Evolutionary conservation across 2,797 vertebrate species (phyloP).

Genomic region (Scolopax rusticola): DNA sequence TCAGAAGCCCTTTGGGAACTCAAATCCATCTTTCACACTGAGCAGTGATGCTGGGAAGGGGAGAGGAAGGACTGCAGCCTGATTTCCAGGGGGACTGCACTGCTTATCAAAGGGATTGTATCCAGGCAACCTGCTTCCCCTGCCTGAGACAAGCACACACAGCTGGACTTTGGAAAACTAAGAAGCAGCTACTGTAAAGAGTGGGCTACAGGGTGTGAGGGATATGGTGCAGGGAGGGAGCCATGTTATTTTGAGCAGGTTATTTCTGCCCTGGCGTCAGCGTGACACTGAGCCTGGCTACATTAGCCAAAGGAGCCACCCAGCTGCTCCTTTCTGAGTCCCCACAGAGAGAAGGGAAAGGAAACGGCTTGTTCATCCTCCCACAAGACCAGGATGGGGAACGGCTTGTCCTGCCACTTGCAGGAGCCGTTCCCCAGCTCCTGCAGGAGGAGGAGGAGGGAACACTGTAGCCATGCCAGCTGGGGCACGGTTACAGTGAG

Average conservation of each 20-base stretch:
- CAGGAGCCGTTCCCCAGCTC: background rate
- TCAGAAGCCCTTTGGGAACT: conserved; percentile 2
- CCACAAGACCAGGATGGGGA: background rate
- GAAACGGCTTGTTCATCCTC: background rate
- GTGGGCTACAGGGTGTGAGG: background rate
- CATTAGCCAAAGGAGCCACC: background rate
- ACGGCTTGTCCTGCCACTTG: background rate
- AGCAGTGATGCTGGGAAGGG: conserved; percentile 19
- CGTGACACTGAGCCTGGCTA: background rate
- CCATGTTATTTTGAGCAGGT: conserved; percentile 74
- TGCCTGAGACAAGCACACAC: conserved; percentile 78
- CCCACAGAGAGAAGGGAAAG: background rate
- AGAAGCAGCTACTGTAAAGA: conserved; percentile 52
- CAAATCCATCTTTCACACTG: conserved; percentile 14
- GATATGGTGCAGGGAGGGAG: background rate
- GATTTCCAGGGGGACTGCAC: conserved; percentile 62
- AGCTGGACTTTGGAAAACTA: conserved; percentile 75
- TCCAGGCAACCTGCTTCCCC: conserved; percentile 83
- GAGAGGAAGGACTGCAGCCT: background rate
- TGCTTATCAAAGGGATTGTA: conserved; percentile 79
- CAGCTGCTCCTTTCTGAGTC: background rate
- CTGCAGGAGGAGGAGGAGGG: background rate
- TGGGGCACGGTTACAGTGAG: background rate
- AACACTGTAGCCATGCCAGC: background rate
- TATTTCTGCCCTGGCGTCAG: conserved; percentile 67